phyloP scores from a whole-genome alignment of 2,797 vertebrate species.

The Bradypus variegatus region DNA sequence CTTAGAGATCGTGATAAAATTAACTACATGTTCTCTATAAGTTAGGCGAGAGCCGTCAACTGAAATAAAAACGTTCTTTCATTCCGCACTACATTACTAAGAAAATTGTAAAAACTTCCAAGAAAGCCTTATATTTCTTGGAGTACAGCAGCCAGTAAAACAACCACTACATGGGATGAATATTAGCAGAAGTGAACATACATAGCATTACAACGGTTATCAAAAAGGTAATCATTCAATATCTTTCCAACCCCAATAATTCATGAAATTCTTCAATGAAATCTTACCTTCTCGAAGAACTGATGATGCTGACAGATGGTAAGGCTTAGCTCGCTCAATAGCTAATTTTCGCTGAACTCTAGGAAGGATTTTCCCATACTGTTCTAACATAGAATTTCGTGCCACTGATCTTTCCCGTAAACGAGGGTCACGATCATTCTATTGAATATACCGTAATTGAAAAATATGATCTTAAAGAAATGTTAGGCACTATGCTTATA shows the following conservation, averaged over 20 bases:
- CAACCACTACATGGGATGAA: not conserved
- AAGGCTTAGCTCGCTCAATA: slow-evolving; percentile 84
- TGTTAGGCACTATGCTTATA: not conserved
- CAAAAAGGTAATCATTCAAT: not conserved
- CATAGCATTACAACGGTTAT: not conserved
- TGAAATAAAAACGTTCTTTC: not conserved
- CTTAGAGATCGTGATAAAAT: not conserved
- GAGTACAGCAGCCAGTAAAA: not conserved
- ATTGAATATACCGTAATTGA: slow-evolving; percentile 39
- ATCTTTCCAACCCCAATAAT: not conserved
- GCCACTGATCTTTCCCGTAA: slow-evolving; percentile 84
- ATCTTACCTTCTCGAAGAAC: slow-evolving; percentile 83
- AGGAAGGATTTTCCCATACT: slow-evolving; percentile 89
- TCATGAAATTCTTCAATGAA: not conserved
- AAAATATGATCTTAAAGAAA: slow-evolving; percentile 17
- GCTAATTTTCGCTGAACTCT: slow-evolving; percentile 88
- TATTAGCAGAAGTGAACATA: not conserved
- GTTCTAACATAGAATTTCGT: slow-evolving; percentile 89
- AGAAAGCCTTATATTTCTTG: not conserved
- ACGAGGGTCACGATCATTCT: slow-evolving; percentile 87
- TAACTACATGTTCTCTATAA: not conserved
- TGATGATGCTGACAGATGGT: slow-evolving; percentile 75
- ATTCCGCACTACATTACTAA: not conserved
- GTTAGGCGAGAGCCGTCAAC: not conserved
- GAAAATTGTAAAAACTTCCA: not conserved